Percentiles rank a stretch among this genome's conserved stretches.
These are phyloP conservation scores for Heterodera schachtii DNA, from an alignment of 1,140 invertebrate species.

Conservation along the genomic window DNA sequence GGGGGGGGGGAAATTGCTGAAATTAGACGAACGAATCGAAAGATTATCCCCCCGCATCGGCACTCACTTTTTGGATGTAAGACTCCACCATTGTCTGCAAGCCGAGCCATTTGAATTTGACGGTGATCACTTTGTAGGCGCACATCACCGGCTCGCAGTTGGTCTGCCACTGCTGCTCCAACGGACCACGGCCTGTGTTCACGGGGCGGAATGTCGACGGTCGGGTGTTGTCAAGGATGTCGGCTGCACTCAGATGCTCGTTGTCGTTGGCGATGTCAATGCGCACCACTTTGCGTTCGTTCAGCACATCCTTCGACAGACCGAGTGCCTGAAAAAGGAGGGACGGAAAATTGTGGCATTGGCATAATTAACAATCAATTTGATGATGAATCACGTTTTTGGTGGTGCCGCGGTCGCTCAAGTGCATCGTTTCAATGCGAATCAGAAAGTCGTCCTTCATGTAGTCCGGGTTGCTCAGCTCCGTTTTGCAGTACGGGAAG, in stretches of 20 bases:
- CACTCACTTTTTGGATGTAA: too few species aligned
- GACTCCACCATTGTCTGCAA: too few species aligned
- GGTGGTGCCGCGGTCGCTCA: constrained; percentile 79
- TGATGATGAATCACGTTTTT: constrained; percentile 72
- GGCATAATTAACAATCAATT: too few species aligned
- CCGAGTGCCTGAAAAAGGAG: neutral
- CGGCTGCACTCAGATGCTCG: constrained; percentile 38
- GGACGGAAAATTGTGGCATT: neutral
- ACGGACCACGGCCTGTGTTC: too few species aligned
- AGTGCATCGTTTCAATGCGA: constrained; percentile 92
- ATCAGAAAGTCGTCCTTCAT: constrained; percentile 99
- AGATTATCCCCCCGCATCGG: too few species aligned
- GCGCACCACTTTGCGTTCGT: constrained; percentile 56
- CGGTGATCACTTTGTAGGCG: too few species aligned
- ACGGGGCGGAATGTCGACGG: too few species aligned
- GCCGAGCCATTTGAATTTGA: too few species aligned
- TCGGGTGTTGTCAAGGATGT: constrained; percentile 72
- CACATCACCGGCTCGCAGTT: too few species aligned
- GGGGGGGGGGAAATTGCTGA: too few species aligned
- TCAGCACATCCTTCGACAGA: constrained; percentile 46
- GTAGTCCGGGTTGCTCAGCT: constrained; percentile 83
- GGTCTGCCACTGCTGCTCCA: too few species aligned
- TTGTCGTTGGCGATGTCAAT: constrained; percentile 65
- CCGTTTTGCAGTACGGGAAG: constrained; percentile 97
- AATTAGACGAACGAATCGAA: too few species aligned